Percentiles rank a stretch among this genome's conserved stretches.
These are phyloP conservation scores for Nezara viridula DNA, from an alignment of 2,888 invertebrate genomes.

Conservation along the genomic window DNA sequence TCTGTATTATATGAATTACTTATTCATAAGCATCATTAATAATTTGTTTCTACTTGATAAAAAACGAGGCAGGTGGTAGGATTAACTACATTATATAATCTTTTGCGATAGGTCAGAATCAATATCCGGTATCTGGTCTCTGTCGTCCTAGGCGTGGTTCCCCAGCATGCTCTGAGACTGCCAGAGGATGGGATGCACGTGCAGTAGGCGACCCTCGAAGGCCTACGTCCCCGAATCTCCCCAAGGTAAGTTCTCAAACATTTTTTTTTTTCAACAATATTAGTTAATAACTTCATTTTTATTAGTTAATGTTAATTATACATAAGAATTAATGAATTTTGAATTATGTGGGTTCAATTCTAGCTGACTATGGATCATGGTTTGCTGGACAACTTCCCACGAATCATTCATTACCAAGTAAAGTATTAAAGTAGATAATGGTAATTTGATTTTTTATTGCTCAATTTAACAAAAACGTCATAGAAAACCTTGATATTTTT, in stretches of 20 bases:
- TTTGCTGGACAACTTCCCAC: not conserved
- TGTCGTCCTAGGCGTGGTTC: constrained; percentile 65
- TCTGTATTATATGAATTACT: too few relatives aligned
- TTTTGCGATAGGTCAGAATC: constrained; percentile 33
- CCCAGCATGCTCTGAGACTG: constrained; percentile 68
- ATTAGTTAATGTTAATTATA: too few relatives aligned
- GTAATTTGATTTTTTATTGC: too few relatives aligned
- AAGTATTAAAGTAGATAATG: too few relatives aligned
- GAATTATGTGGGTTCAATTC: not conserved
- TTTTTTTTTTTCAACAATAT: not conserved
- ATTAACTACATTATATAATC: constrained; percentile 33
- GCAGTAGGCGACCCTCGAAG: constrained; percentile 30
- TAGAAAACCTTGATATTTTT: too few relatives aligned
- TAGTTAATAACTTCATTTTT: too few relatives aligned
- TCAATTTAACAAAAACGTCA: too few relatives aligned
- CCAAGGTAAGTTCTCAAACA: not conserved
- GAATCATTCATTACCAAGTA: not conserved
- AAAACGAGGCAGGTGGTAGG: constrained; percentile 10
- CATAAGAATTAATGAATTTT: not conserved
- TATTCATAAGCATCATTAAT: not conserved
- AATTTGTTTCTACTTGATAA: not conserved
- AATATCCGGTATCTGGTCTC: constrained; percentile 63
- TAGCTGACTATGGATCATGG: constrained; percentile 9
- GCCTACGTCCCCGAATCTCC: constrained; percentile 29
- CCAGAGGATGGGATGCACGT: constrained; percentile 31